Conservation (phyloP, 2,888 invertebrate genomes). For the Lepidochrysops patricia region DNA sequence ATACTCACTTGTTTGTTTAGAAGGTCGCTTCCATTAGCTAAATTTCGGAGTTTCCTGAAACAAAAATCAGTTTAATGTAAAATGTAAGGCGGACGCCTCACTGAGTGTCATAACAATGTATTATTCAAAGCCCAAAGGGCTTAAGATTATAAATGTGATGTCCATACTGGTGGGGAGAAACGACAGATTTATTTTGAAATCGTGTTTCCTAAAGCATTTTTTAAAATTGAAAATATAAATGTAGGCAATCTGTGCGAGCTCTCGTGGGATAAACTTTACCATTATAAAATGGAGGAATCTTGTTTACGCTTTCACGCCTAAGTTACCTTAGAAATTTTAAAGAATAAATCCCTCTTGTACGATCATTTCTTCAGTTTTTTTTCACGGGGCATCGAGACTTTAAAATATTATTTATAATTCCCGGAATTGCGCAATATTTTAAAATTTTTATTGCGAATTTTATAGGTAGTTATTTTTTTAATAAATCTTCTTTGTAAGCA, state of each 20-base stretch:
- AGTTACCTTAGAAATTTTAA: neutral
- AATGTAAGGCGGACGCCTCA: neutral
- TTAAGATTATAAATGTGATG: slow-evolving; percentile 5
- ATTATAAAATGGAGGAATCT: neutral
- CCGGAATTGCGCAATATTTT: no score
- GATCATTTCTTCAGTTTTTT: no score
- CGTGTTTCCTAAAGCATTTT: neutral
- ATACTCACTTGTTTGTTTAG: neutral
- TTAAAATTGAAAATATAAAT: slow-evolving; percentile 1
- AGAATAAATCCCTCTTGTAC: neutral
- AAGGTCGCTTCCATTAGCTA: neutral
- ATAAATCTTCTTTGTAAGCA: no score
- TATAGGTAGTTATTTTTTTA: no score
- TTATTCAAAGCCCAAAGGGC: slow-evolving; percentile 5
- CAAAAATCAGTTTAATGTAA: slow-evolving; percentile 5
- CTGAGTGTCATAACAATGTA: slow-evolving; percentile 1
- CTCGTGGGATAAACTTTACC: neutral
- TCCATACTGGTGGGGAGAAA: neutral
- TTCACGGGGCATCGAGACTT: no score
- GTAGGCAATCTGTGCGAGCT: neutral
- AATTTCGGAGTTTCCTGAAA: slow-evolving; percentile 3
- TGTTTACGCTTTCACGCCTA: neutral
- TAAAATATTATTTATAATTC: no score
- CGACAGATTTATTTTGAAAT: neutral
- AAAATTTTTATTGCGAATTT: no score